These are phyloP conservation scores for Notechis scutatus DNA, from an alignment of 2,113 vertebrate genomes.

Conservation along the genomic window DNA sequence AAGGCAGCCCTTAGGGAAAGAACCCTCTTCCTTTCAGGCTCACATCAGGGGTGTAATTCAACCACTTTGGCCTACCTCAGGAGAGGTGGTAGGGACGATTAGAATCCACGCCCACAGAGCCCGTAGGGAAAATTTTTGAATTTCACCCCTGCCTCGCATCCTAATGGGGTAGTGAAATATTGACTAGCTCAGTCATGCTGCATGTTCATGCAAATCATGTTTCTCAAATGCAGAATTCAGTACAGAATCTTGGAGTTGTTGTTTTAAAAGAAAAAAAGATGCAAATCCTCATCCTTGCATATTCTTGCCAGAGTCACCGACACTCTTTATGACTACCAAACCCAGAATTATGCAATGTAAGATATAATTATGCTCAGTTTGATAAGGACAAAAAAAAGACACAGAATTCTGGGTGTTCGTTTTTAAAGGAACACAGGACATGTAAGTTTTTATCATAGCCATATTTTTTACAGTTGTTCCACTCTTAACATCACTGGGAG, in stretches of 20 bases:
- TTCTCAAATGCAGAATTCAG: not conserved
- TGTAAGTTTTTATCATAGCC: not conserved
- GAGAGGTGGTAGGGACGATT: too few relatives aligned
- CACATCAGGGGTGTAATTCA: too few relatives aligned
- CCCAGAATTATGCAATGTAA: not conserved
- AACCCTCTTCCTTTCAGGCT: not conserved
- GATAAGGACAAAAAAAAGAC: not conserved
- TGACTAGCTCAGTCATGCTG: not conserved
- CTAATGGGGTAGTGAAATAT: not conserved
- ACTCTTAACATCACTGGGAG: not conserved
- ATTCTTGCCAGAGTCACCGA: accelerated
- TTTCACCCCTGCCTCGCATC: not conserved
- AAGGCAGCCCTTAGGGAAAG: not conserved
- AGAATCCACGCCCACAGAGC: too few relatives aligned
- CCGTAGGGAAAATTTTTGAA: too few relatives aligned
- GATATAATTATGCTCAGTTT: not conserved
- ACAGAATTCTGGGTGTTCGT: not conserved
- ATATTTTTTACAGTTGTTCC: not conserved
- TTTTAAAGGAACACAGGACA: not conserved
- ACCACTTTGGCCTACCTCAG: too few relatives aligned
- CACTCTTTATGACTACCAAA: not conserved
- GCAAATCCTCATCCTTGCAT: not conserved
- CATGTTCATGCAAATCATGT: not conserved
- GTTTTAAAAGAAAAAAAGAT: not conserved
- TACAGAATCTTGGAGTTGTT: not conserved